Conservation (phyloP, 2,888 invertebrate species). For the Catocala nupta region DNA sequence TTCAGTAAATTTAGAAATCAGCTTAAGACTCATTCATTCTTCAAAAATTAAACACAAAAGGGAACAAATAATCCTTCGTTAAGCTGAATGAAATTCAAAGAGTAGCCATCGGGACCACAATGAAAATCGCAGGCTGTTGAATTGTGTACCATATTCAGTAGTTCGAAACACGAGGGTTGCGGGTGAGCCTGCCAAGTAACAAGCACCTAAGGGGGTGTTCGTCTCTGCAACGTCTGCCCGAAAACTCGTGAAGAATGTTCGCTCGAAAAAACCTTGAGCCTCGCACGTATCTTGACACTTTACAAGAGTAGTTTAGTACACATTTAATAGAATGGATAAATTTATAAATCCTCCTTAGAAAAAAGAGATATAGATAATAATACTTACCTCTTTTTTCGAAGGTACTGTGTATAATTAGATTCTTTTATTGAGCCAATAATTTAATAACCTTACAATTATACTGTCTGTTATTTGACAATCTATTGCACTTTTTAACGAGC, state of each 20-base stretch:
- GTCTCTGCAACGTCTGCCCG: constrained; percentile 10
- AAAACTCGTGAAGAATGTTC: not conserved
- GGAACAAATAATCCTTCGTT: constrained; percentile 31
- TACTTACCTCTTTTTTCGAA: too few species aligned
- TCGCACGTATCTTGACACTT: constrained; percentile 1
- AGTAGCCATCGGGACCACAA: constrained; percentile 33
- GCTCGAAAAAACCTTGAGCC: not conserved
- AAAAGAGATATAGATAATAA: too few species aligned
- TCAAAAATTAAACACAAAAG: constrained; percentile 40
- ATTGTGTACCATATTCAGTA: constrained; percentile 23
- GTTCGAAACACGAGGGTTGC: constrained; percentile 3
- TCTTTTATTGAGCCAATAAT: too few species aligned
- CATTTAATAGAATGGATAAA: not conserved
- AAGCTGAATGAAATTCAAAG: constrained; percentile 34
- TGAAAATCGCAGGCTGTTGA: constrained; percentile 30
- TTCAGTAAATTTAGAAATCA: constrained; percentile 35
- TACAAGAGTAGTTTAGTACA: not conserved
- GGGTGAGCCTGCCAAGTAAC: constrained; percentile 23
- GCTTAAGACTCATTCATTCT: constrained; percentile 34
- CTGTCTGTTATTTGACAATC: too few species aligned
- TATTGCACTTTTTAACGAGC: too few species aligned
- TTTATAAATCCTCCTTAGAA: too few species aligned
- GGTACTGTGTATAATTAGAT: too few species aligned
- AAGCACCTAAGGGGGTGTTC: constrained; percentile 30
- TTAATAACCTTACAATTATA: too few species aligned